A percentile compares a stretch with the other conserved stretches of the same genome.
These are phyloP conservation scores for Avahi laniger DNA, from an alignment of 2,797 vertebrate species.

Conservation along the genomic window DNA sequence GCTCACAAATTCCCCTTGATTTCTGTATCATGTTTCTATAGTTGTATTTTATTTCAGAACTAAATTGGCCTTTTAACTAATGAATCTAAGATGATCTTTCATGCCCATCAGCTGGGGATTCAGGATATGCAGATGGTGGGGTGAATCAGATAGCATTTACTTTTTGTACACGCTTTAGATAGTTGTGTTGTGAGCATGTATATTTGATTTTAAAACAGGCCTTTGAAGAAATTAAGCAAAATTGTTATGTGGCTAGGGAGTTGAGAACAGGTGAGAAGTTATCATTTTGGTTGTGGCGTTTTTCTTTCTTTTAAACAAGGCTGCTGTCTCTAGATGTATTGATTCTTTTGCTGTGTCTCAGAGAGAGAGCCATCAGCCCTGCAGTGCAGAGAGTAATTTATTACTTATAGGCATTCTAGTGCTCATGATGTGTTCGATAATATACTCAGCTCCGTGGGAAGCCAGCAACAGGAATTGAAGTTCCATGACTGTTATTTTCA, in stretches of 20 bases:
- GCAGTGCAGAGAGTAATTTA: constrained; percentile 47
- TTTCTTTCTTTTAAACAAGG: constrained; percentile 45
- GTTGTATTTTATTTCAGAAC: constrained; percentile 40
- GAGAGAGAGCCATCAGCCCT: constrained; percentile 52
- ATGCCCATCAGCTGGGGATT: background rate
- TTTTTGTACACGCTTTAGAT: background rate
- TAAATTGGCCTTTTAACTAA: constrained; percentile 50
- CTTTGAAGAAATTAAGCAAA: constrained; percentile 35
- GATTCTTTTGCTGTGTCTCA: constrained; percentile 61
- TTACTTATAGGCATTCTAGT: constrained; percentile 43
- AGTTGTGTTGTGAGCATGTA: background rate
- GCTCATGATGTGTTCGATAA: constrained; percentile 9
- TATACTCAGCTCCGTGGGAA: background rate
- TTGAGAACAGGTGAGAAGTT: constrained; percentile 13
- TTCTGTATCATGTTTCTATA: background rate
- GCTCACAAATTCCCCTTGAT: background rate
- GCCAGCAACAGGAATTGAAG: background rate
- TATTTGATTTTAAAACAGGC: constrained; percentile 54
- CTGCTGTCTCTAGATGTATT: constrained; percentile 35
- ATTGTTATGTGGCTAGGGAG: background rate
- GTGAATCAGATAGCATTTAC: background rate
- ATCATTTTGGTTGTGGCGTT: background rate
- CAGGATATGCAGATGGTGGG: background rate
- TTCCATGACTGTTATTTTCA: background rate
- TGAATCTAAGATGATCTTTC: constrained; percentile 24